Evolutionary conservation across 2,888 invertebrate genomes (phyloP).

Genomic region (Acleris laterana): DNA sequence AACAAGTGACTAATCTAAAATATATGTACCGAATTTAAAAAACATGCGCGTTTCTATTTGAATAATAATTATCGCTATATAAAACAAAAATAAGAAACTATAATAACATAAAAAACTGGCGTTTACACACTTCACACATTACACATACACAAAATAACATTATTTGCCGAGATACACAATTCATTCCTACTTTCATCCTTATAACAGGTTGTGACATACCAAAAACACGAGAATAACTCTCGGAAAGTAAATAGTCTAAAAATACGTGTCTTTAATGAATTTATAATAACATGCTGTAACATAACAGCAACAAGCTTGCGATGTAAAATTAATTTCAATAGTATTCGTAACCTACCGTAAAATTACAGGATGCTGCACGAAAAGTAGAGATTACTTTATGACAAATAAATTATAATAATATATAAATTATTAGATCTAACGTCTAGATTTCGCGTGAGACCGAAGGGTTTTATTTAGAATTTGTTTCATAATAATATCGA

Average conservation of each 20-base stretch:
- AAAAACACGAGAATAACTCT: conserved; percentile 24
- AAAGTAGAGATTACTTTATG: conserved; percentile 64
- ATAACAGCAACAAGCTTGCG: conserved; percentile 55
- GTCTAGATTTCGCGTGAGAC: conserved; percentile 66
- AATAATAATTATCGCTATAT: conserved; percentile 58
- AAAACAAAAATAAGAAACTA: conserved; percentile 57
- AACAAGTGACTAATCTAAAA: conserved; percentile 44
- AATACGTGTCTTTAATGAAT: conserved; percentile 62
- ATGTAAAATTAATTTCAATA: conserved; percentile 62
- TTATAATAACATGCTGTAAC: conserved; percentile 53
- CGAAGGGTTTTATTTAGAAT: conserved; percentile 68
- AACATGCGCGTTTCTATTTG: conserved; percentile 31
- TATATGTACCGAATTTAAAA: conserved; percentile 41
- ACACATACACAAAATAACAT: conserved; percentile 56
- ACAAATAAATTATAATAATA: conserved; percentile 69
- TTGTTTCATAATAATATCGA: conserved; percentile 55
- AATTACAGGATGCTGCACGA: conserved; percentile 55
- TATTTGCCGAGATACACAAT: conserved; percentile 49
- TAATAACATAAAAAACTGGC: conserved; percentile 63
- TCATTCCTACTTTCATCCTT: conserved; percentile 49
- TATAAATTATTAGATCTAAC: conserved; percentile 64
- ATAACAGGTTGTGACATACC: conserved; percentile 42
- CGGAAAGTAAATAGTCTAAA: conserved; percentile 23
- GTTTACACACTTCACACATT: conserved; percentile 57
- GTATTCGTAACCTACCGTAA: conserved; percentile 60